A percentile compares a stretch with the other conserved stretches of the same genome.
Conservation (phyloP, 2,113 vertebrate species). For the Parus major region DNA sequence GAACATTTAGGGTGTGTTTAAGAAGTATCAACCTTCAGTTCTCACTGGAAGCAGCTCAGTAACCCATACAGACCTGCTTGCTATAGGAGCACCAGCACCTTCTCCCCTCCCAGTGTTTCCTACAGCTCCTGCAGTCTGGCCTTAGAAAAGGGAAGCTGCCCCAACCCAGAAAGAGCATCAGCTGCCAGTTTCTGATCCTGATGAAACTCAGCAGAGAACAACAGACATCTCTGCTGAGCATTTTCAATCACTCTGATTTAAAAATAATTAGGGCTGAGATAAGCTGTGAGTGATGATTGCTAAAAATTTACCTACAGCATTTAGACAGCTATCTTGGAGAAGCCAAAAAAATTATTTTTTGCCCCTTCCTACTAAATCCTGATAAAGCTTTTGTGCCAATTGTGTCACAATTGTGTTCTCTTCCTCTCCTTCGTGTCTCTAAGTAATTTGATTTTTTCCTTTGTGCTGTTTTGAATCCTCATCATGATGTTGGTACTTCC, state of each 20-base stretch:
- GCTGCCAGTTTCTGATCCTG: background rate
- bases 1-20: background rate
- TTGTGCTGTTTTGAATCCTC: background rate
- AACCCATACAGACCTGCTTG: background rate
- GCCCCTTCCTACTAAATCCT: background rate
- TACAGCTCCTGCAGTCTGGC: background rate
- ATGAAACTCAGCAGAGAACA: background rate
- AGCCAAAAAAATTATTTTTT: background rate
- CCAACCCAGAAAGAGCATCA: background rate
- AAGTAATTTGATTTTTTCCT: background rate
- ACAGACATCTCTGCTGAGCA: background rate
- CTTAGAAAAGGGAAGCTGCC: background rate
- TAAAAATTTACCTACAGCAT: background rate
- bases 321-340: background rate
- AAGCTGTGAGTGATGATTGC: background rate
- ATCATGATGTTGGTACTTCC: background rate
- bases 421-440: background rate
- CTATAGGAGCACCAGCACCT: fast-evolving
- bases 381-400: background rate
- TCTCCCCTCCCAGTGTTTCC: background rate
- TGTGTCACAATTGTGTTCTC: background rate
- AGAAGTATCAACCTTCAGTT: background rate
- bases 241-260: background rate
- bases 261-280: background rate
- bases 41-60: fast-evolving